These are phyloP conservation scores for Empidonax alnorum DNA, from an alignment of 2,113 vertebrate genomes.

Conservation along the genomic window DNA sequence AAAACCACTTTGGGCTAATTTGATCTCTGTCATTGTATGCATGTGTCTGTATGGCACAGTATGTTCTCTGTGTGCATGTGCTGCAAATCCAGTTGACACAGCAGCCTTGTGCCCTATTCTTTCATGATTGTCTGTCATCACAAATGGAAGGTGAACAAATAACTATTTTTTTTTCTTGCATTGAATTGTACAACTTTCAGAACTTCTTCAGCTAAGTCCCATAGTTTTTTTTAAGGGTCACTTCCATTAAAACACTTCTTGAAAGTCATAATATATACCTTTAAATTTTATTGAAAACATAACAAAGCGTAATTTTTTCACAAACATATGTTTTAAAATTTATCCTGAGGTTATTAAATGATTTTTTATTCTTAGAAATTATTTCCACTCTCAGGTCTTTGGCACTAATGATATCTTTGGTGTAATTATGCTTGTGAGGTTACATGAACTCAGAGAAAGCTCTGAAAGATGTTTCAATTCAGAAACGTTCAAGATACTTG, in stretches of 20 bases:
- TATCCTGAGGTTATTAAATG: background rate
- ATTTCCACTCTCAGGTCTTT: background rate
- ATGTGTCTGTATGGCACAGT: background rate
- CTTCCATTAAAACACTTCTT: background rate
- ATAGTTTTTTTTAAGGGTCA: background rate
- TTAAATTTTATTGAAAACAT: background rate
- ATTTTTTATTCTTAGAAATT: background rate
- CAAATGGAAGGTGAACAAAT: background rate
- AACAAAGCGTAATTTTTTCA: background rate
- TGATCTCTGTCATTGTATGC: constrained; percentile 1
- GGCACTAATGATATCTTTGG: background rate
- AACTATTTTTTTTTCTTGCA: background rate
- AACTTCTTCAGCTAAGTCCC: background rate
- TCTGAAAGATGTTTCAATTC: background rate
- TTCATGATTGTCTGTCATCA: background rate
- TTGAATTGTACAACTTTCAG: background rate
- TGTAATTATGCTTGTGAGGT: background rate
- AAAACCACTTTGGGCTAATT: constrained; percentile 31
- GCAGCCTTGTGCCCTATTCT: background rate
- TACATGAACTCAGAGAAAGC: background rate
- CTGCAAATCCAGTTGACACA: constrained; percentile 19
- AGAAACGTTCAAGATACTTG: background rate
- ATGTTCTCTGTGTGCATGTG: constrained; percentile 1
- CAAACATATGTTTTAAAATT: background rate
- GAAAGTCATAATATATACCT: background rate